Conservation (phyloP, 2,113 vertebrate genomes). For the Cyphomyrus discorhynchus region DNA sequence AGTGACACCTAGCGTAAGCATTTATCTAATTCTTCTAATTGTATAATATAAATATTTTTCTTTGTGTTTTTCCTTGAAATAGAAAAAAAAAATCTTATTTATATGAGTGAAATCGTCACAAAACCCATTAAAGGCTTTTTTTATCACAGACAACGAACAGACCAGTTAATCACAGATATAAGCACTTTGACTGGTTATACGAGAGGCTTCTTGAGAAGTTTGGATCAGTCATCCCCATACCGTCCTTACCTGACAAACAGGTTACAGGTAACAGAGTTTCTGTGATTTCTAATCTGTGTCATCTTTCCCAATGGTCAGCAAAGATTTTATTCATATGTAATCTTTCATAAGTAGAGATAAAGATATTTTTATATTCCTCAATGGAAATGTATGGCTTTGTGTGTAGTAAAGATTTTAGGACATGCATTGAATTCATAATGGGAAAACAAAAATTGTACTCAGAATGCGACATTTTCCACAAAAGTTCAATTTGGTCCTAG, state of each 20-base stretch:
- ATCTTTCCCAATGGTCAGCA: background rate
- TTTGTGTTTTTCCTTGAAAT: background rate
- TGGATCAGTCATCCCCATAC: constrained; percentile 93
- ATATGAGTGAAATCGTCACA: background rate
- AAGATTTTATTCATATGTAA: background rate
- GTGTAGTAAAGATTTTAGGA: background rate
- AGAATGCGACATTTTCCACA: background rate
- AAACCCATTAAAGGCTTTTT: background rate
- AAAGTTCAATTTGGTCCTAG: background rate
- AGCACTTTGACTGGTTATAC: constrained; percentile 98
- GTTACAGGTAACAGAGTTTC: constrained; percentile 74
- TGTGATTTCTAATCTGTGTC: background rate
- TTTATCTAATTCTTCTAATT: background rate
- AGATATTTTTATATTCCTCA: background rate
- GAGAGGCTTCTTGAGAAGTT: constrained; percentile 94
- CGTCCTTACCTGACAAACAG: constrained; percentile 93
- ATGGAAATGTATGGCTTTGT: background rate
- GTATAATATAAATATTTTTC: background rate
- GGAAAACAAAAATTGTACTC: background rate
- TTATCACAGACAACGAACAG: constrained; percentile 82
- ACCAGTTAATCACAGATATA: constrained; percentile 96
- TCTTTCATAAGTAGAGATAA: background rate
- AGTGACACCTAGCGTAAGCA: constrained; percentile 82
- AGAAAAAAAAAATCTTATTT: background rate
- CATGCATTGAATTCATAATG: background rate